Evolutionary conservation across 2,888 invertebrate genomes (phyloP).

Genomic region (Xestia ashworthii): DNA sequence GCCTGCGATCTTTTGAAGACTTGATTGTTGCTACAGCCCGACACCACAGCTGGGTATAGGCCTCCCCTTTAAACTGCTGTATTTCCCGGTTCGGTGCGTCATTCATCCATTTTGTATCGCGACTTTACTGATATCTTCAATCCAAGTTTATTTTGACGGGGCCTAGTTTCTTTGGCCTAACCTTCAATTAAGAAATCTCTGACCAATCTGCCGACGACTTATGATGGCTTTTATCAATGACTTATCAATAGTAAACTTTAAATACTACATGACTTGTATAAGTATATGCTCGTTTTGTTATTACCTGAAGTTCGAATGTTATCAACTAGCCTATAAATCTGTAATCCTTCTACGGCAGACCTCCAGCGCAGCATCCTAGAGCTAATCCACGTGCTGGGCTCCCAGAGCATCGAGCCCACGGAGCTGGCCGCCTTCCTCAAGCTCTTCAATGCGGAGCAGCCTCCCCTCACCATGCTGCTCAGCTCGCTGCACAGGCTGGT

Average conservation of each 20-base stretch:
- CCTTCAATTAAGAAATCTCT: neutral
- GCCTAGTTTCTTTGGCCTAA: neutral
- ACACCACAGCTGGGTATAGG: neutral
- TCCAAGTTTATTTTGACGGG: neutral
- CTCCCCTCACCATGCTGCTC: conserved; percentile 89
- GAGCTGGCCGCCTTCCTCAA: conserved; percentile 91
- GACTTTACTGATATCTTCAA: neutral
- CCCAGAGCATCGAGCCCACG: conserved; percentile 87
- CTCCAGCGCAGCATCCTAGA: conserved; percentile 92
- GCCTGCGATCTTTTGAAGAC: neutral
- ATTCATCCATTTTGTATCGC: neutral
- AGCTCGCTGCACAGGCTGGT: conserved; percentile 84
- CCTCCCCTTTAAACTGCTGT: neutral
- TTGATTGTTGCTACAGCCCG: too few species aligned
- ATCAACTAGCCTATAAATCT: neutral
- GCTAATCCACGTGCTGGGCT: conserved; percentile 90
- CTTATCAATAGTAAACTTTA: neutral
- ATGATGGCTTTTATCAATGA: neutral
- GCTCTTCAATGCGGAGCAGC: conserved; percentile 90
- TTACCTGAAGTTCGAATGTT: neutral
- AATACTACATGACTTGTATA: too few species aligned
- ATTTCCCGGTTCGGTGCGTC: neutral
- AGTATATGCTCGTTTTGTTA: too few species aligned
- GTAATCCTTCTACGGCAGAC: conserved; percentile 79
- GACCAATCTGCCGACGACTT: neutral